Conservation (phyloP, 2,888 invertebrate genomes). For the Ormyrus labotus region DNA sequence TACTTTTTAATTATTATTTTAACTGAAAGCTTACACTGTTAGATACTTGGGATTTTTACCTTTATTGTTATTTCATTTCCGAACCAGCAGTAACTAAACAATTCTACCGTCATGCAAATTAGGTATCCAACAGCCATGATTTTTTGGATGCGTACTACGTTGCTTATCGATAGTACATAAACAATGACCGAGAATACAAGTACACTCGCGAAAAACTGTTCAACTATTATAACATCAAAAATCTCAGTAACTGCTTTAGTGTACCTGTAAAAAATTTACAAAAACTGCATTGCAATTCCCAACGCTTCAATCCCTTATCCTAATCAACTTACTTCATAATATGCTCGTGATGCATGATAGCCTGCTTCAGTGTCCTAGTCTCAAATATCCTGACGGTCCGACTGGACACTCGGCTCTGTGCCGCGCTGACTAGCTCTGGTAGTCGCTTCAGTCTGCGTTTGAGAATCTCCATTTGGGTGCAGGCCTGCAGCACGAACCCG, state of each 20-base stretch:
- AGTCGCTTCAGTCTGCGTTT: too few species aligned
- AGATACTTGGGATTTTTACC: neutral
- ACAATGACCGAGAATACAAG: constrained; percentile 13
- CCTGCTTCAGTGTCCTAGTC: too few species aligned
- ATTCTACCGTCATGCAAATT: neutral
- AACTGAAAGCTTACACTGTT: neutral
- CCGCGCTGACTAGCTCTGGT: too few species aligned
- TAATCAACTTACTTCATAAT: neutral
- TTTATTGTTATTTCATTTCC: constrained; percentile 21
- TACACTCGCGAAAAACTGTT: constrained; percentile 8
- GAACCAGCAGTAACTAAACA: constrained; percentile 29
- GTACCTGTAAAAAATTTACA: neutral
- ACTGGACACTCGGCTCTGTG: too few species aligned
- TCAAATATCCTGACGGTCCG: too few species aligned
- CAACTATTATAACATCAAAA: constrained; percentile 14
- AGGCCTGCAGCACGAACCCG: too few species aligned
- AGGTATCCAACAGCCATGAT: neutral
- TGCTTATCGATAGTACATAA: neutral
- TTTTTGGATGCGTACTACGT: neutral
- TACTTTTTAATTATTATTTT: neutral
- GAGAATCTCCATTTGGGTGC: too few species aligned
- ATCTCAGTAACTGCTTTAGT: neutral
- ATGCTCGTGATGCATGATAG: neutral
- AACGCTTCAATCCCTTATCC: too few species aligned
- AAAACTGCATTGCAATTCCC: neutral